Percentiles rank a stretch among this genome's conserved stretches.
phyloP scores from a whole-genome alignment of 2,888 invertebrate genomes.

The Drosophila rubida region DNA sequence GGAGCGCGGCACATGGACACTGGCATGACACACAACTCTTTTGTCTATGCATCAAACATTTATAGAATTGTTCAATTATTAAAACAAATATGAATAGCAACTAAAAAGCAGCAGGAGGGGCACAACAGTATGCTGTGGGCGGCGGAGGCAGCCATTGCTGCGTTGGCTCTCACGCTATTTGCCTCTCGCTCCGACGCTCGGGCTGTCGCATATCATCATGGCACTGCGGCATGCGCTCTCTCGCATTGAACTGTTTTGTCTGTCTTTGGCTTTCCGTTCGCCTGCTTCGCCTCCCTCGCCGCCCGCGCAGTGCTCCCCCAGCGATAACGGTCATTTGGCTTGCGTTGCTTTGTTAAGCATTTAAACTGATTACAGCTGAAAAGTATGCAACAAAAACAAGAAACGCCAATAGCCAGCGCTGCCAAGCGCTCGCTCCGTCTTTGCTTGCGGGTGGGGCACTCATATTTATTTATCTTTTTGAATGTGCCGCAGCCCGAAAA shows the following conservation, averaged over 20 bases:
- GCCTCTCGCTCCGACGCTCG: constrained; percentile 5
- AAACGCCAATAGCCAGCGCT: constrained; percentile 44
- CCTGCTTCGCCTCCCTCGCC: neutral
- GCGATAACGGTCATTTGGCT: constrained; percentile 19
- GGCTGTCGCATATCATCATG: neutral
- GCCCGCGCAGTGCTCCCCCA: too few species aligned
- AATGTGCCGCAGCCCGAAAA: constrained; percentile 44
- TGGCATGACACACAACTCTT: constrained; percentile 65
- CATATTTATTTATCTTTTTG: constrained; percentile 75
- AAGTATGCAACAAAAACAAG: constrained; percentile 66
- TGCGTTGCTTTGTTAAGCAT: constrained; percentile 74
- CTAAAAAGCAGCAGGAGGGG: constrained; percentile 60
- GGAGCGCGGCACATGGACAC: constrained; percentile 2
- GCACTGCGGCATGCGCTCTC: constrained; percentile 1
- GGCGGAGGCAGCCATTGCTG: constrained; percentile 27
- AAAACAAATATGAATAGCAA: constrained; percentile 78
- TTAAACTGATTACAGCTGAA: constrained; percentile 77
- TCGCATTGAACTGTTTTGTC: neutral
- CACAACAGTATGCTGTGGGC: neutral
- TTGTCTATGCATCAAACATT: constrained; percentile 75
- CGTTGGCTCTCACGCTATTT: constrained; percentile 15
- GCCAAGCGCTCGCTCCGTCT: neutral
- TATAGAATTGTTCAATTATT: constrained; percentile 75
- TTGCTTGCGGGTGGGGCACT: constrained; percentile 39
- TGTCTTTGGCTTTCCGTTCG: neutral